Base-by-base conservation (phyloP, 2,113 vertebrate genomes). In the Archilochus colubris region DNA sequence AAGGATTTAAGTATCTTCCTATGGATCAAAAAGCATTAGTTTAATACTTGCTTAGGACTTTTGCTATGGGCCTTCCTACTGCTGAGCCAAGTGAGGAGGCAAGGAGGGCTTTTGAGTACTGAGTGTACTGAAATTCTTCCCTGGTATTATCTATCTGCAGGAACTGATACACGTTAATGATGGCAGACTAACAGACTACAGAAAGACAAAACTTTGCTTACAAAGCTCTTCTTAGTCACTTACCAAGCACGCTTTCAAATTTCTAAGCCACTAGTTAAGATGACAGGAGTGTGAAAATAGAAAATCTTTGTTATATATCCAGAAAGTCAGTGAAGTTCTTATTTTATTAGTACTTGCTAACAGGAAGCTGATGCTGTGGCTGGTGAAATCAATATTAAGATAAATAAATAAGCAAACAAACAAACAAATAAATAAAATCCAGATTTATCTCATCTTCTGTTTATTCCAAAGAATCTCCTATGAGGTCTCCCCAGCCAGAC, bases 401-500 rank as follows among this genome's bases (percentile, higher is more conserved):
- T 64, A 79, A 88, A 72, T 7, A 77, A 59, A 58, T 59, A 54
- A 64, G 43, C 48, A 57, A 50, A 12, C 40, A 40, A 50, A 40
- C 40, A 40, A 40, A 40, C 40, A 40, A 40, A 40, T 40, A 40
- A 50, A 50, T 50, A 48, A 80, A 83, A 78, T 28, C 12, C n/a
- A 73, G 38, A 51, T 72, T 87, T 66, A 27, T 70, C 58, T 77
- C 55, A 69, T 86, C 28, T 17, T 82, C 57, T 76, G 30, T 53
- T 94, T 89, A 73, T 90, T 82, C n/a, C 75, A 86, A 63, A 82
- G 40, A 54, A 55, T 43, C 23, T 86, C 48, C 33, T 72, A 7
- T 1, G 10, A 83, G 57, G 30, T 14, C n/a, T 81, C 22, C 66
- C 28, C 40, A 62, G 79, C 31, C 55, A 93, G 51, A 92, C 57